Evolutionary conservation across 92 coral and sea anemone genomes (phyloP).

Genomic region (Epizoanthus stellaris): DNA sequence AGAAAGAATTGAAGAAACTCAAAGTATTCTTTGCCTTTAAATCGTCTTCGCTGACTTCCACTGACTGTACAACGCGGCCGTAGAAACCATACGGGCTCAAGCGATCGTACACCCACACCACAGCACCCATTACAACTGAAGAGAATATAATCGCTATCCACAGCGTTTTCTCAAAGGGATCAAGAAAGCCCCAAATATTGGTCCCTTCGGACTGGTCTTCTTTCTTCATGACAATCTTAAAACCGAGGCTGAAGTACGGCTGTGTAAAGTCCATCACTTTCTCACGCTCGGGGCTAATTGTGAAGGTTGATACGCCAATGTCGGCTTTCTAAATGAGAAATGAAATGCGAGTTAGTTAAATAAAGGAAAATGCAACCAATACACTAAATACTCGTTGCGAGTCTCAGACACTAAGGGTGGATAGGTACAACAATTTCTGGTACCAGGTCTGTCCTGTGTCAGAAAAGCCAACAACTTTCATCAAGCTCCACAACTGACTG

Average conservation of each 20-base stretch:
- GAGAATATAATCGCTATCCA: slow-evolving; percentile 80
- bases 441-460: too few relatives aligned
- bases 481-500: too few relatives aligned
- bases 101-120: slow-evolving; percentile 77
- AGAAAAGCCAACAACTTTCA: not conserved
- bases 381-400: too few relatives aligned
- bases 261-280: slow-evolving; percentile 85
- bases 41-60: slow-evolving; percentile 65
- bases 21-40: slow-evolving; percentile 68
- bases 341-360: not conserved
- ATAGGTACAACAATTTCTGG: too few relatives aligned
- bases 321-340: slow-evolving; percentile 63
- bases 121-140: slow-evolving; percentile 68
- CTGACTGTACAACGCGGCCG: slow-evolving; percentile 79
- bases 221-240: slow-evolving; percentile 80
- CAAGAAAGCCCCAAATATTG: slow-evolving; percentile 88
- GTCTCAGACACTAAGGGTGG: too few relatives aligned
- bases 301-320: slow-evolving; percentile 80
- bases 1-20: slow-evolving; percentile 76
- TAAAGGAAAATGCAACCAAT: not conserved
- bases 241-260: slow-evolving; percentile 83
- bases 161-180: slow-evolving; percentile 79
- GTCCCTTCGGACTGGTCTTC: slow-evolving; percentile 54
- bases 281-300: slow-evolving; percentile 82
- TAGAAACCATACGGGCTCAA: slow-evolving; percentile 86